Conservation (phyloP, 2,797 vertebrate species). For the Allobates femoralis region DNA sequence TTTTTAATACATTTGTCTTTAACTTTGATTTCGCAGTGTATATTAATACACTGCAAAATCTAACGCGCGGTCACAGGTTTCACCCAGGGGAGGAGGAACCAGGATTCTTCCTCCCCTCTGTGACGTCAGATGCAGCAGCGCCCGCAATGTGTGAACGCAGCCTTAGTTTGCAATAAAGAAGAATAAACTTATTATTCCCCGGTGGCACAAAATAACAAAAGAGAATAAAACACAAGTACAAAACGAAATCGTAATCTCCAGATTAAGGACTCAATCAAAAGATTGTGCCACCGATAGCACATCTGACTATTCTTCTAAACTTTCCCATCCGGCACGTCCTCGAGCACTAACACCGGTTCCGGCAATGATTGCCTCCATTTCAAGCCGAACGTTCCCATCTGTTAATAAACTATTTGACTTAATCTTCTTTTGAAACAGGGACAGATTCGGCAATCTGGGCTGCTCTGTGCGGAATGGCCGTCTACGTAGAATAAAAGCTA, state of each 20-base stretch:
- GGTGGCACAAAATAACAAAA: background rate
- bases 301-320: slow-evolving; percentile 8
- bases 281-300: slow-evolving; percentile 14
- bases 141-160: too few species aligned
- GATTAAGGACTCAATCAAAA: slow-evolving; percentile 54
- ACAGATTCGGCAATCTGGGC: slow-evolving; percentile 44
- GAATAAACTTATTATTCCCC: background rate
- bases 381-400: slow-evolving; percentile 40
- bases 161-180: slow-evolving; percentile 22
- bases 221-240: slow-evolving; percentile 11
- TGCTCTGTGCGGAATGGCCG: background rate
- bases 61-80: too few species aligned
- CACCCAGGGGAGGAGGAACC: too few species aligned
- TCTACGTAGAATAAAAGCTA: slow-evolving; percentile 31
- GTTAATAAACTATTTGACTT: slow-evolving; percentile 60
- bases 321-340: slow-evolving; percentile 5
- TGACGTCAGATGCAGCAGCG: too few species aligned
- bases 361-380: slow-evolving; percentile 26
- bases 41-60: too few species aligned
- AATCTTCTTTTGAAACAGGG: slow-evolving; percentile 35
- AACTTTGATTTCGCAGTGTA: too few species aligned
- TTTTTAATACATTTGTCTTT: too few species aligned
- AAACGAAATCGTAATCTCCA: slow-evolving; percentile 41
- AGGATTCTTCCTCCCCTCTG: too few species aligned
- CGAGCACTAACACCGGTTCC: background rate